phyloP scores from a whole-genome alignment of 2,797 vertebrate species.

The Karalla daura region DNA sequence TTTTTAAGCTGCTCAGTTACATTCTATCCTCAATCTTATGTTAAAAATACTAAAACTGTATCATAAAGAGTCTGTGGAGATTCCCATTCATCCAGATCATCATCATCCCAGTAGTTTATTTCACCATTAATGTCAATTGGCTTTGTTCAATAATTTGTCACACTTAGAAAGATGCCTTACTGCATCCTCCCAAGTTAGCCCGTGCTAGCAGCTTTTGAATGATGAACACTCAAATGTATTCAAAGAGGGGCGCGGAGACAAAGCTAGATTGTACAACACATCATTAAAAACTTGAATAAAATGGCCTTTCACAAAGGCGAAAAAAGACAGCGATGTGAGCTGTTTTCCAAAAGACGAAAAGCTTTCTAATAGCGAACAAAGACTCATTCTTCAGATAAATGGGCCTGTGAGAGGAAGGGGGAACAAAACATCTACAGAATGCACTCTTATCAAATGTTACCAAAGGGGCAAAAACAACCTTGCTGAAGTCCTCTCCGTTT shows the following conservation, averaged over 20 bases:
- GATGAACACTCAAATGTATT: slow-evolving; percentile 51
- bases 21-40: too few relatives aligned
- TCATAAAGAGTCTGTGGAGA: too few relatives aligned
- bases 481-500: background rate
- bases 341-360: slow-evolving; percentile 41
- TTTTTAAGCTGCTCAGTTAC: too few relatives aligned
- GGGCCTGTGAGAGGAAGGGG: slow-evolving; percentile 28
- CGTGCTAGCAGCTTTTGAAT: slow-evolving; percentile 24
- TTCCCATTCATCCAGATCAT: too few relatives aligned
- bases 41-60: too few relatives aligned
- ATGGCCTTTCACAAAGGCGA: slow-evolving; percentile 61
- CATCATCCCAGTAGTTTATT: too few relatives aligned
- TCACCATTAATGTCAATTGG: slow-evolving; percentile 5
- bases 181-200: slow-evolving; percentile 16
- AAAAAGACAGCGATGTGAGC: slow-evolving; percentile 42
- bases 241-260: slow-evolving; percentile 39
- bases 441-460: background rate
- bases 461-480: slow-evolving; percentile 6
- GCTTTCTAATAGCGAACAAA: slow-evolving; percentile 57
- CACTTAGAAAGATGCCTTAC: too few relatives aligned
- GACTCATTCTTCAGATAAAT: slow-evolving; percentile 48
- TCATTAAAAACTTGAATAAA: slow-evolving; percentile 53
- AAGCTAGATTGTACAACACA: slow-evolving; percentile 34
- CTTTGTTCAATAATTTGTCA: slow-evolving; percentile 18
- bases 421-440: slow-evolving; percentile 14